Evolutionary conservation across 1,140 invertebrate genomes (phyloP), one percentile per base, ranked within the genome.

Genomic region (Subanguina moxae): DNA sequence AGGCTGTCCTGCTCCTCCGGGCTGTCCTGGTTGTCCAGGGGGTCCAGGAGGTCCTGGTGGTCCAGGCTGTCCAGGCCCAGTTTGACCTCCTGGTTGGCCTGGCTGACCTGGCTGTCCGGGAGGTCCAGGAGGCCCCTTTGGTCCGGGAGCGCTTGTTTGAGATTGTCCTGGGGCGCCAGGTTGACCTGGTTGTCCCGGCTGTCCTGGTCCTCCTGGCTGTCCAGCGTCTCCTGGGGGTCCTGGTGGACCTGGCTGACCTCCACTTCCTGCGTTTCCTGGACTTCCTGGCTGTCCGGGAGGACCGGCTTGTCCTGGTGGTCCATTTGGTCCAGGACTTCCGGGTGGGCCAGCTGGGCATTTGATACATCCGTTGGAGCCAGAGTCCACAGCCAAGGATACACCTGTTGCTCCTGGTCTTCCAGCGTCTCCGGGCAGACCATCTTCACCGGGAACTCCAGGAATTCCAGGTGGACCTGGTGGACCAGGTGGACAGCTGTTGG

Each of bases 401-500:
- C 23, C 30, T 13, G 0, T 0, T 38, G n/a, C 17, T 57, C 73
- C 71, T 11, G 48, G 23, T 21, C 68, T 19, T 21, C 72, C 73
- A 21, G 21, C 62, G 42, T 78, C 62, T 45, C 73, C 73, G 1
- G 48, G 43, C 17, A 28, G 9, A n/a, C 73, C 73, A 32, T 70
- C 65, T 27, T 64, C 62, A 21, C 73, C 73, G 8, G 72, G 64
- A 43, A 56, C 28, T 38, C 58, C 73, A 11, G 71, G 62, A 27
- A 19, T 19, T 57, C 71, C 71, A 23, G 69, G 57, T n/a, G 42
- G 30, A 43, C 71, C 71, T 17, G 72, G 42, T 27, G 58, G 30
- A 25, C 71, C 71, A 23, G 67, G 56, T 21, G 69, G 25, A 27
- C 73, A 74, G 48, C 71, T 76, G 45, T 63, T 76, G 42, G 73